phyloP scores from a whole-genome alignment of 2,888 invertebrate species.

The Plagiodera versicolora region DNA sequence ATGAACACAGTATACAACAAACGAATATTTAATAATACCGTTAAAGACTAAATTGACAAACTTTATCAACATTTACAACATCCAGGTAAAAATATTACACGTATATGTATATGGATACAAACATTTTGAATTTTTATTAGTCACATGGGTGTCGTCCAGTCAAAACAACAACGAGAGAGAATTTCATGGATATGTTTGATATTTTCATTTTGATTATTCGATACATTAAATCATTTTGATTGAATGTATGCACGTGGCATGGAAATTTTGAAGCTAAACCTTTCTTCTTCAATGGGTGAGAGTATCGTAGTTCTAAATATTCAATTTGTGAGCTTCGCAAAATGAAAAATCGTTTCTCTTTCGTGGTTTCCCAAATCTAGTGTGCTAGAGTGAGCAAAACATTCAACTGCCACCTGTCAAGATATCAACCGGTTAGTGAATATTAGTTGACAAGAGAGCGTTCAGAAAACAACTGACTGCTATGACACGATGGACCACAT shows the following conservation, averaged over 20 bases:
- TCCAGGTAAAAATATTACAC: conserved; percentile 47
- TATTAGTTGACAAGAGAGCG: too few relatives aligned
- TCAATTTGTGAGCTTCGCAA: too few relatives aligned
- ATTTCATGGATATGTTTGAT: conserved; percentile 27
- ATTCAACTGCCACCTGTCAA: too few relatives aligned
- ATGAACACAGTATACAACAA: conserved; percentile 41
- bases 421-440: too few relatives aligned
- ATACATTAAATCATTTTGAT: conserved; percentile 5
- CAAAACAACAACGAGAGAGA: conserved; percentile 13
- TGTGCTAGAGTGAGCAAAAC: too few relatives aligned
- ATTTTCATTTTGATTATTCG: conserved; percentile 25
- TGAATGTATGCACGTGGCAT: neutral
- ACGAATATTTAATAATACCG: conserved; percentile 44
- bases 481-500: too few relatives aligned
- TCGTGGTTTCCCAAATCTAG: too few relatives aligned
- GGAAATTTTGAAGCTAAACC: neutral
- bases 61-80: conserved; percentile 42
- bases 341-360: too few relatives aligned
- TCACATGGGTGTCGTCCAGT: conserved; percentile 22
- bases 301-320: too few relatives aligned
- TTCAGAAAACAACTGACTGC: too few relatives aligned
- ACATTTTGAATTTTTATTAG: conserved; percentile 23
- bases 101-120: conserved; percentile 33
- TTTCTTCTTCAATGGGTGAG: too few relatives aligned
- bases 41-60: conserved; percentile 45